Conservation (phyloP, 2,797 vertebrate species). For the Loriculus beryllinus region DNA sequence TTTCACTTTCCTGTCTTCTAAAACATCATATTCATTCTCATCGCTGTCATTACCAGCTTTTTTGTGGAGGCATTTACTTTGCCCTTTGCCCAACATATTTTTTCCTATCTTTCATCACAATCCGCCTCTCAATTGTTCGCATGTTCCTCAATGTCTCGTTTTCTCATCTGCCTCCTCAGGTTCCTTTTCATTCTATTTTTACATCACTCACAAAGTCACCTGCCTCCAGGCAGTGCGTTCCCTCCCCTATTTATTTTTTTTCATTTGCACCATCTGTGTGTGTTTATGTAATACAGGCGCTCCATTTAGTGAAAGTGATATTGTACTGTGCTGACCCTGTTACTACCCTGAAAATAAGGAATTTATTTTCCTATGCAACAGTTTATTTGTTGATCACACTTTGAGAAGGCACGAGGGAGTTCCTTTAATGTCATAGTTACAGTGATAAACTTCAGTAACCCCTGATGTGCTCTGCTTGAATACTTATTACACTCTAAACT, state of each 20-base stretch:
- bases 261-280: conserved; percentile 29
- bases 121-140: not conserved
- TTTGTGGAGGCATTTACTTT: not conserved
- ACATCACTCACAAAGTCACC: conserved; percentile 15
- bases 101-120: not conserved
- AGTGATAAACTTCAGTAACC: not conserved
- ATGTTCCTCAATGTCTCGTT: not conserved
- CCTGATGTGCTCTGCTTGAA: not conserved
- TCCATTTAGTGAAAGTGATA: not conserved
- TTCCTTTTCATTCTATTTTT: not conserved
- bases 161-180: not conserved
- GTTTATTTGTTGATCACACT: conserved; percentile 33
- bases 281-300: not conserved
- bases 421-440: not conserved
- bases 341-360: conserved; percentile 31
- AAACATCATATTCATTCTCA: not conserved
- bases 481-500: not conserved
- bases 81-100: not conserved
- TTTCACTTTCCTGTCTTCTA: not conserved
- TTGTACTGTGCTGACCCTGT: not conserved
- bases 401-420: not conserved
- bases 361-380: not conserved
- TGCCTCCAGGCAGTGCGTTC: conserved; percentile 31
- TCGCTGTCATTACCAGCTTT: not conserved
- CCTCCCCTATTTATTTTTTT: not conserved